Evolutionary conservation across 2,888 invertebrate genomes (phyloP), one percentile per base, ranked within the genome.

Genomic region (Diarsia brunnea): DNA sequence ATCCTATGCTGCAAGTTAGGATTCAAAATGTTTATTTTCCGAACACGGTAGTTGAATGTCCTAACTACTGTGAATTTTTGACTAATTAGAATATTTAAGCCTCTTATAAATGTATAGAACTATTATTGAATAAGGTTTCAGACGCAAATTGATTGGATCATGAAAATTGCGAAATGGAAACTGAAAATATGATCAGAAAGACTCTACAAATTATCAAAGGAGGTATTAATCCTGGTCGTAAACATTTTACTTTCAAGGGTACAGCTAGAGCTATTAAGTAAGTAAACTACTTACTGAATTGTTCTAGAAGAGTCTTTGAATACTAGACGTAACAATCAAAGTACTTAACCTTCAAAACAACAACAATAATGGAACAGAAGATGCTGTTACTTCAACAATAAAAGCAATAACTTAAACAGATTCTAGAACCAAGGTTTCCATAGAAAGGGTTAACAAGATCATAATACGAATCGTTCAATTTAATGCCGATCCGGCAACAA

Each of bases 381-480:
- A 47, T 19, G 8, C 10, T n/a, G 19, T 58, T 49, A 43, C n/a
- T 31, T 24, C 1, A 21, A 53, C n/a, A 14, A 51, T 45, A 16
- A 24, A 45, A 53, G 21, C 65, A 24, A 24, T 24, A 1, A 58
- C 68, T 75, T 21, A 5, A 12, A 38, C 24, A 78, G 47, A 51
- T 38, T 38, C 19, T 27, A 72, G 14, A 38, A 71, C 38, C 24
- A 38, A 47, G 7, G 21, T 38, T 61, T 45, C 14, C 24, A 8
- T 5, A 12, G 7, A 49, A 21, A 49, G 27, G 27, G 16, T 51
- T 49, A 60, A 60, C 60, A 58, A 53, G 16, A 61, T 43, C 38
- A 61, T 43, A 66, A 77, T 21, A 47, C 8, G 16, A 60, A 53
- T 43, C 65, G 14, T 83, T 78, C 19, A 49, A 69, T 77, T 66